Evolutionary conservation across 2,888 invertebrate genomes (phyloP), one percentile per base, ranked within the genome.

Genomic region (Augiades crinisus): DNA sequence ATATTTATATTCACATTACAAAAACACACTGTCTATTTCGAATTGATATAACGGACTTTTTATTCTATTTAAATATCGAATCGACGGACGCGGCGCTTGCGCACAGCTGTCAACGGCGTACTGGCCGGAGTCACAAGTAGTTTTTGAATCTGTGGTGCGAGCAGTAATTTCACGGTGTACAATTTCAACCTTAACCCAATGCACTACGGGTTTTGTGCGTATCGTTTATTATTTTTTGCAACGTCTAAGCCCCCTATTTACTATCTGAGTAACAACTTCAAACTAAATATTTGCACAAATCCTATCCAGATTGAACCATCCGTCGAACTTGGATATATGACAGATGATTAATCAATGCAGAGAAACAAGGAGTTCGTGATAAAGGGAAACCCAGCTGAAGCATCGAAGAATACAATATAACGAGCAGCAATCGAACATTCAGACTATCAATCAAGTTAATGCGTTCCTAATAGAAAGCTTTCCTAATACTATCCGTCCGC

Each of bases 51-150:
- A 63, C 65, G 63, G 57, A 55, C 58, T 64, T 64, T 55, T 57
- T 53, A 34, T 21, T 33, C 21, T 45, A 13, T 33, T 33, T 36
- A 5, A 14, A 38, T 30, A 16, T 16, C 3, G 34, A 56, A 49
- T 46, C 44, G 33, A 12, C 5, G 37, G 40, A 56, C 54, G 54
- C 66, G 62, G 59, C 63, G 60, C 58, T 5, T 13, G 54, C 68
- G 63, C 63, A 60, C 61, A 58, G 52, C 58, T 45, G 58, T 57
- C 57, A 44, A 49, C 37, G 51, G 41, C 51, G 36, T 34, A 75
- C 74, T 73, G 30, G 19, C 19, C n/a, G n/a, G 68, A 66, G 64
- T 65, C 66, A 49, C 56, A 57, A 8, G 21, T 16, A 16, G 40
- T 10, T 49, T 49, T 40, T 40, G 21, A 49, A 49, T 49, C 49